Evolutionary conservation across 2,113 vertebrate species (phyloP).

Genomic region (Rhinogobius similis): DNA sequence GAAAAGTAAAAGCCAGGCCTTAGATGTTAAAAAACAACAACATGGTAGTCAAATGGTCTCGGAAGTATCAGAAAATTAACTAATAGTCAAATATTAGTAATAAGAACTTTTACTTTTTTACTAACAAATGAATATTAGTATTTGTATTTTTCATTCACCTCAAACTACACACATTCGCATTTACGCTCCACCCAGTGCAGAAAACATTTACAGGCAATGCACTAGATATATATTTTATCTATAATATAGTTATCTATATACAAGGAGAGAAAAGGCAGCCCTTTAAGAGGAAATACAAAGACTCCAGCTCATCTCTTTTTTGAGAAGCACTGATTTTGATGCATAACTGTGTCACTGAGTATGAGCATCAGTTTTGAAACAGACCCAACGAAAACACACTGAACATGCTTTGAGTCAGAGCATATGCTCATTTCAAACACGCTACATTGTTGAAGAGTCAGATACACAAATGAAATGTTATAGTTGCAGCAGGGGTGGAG

Average conservation of each 20-base stretch:
- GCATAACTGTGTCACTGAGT: constrained; percentile 59
- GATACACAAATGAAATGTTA: constrained; percentile 46
- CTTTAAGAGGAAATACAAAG: constrained; percentile 86
- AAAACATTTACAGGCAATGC: constrained; percentile 80
- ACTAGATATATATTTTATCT: constrained; percentile 74
- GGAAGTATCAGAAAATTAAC: constrained; percentile 11
- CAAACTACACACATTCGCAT: constrained; percentile 36
- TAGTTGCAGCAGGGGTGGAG: constrained; percentile 57
- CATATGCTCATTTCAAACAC: constrained; percentile 47
- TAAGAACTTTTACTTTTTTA: constrained; percentile 19
- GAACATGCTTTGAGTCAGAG: constrained; percentile 58
- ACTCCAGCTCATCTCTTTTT: constrained; percentile 62
- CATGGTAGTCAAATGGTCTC: constrained; percentile 38
- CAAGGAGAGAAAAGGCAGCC: constrained; percentile 86
- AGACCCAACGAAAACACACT: constrained; percentile 42
- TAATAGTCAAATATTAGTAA: constrained; percentile 10
- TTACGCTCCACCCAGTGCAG: constrained; percentile 66
- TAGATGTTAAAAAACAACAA: constrained; percentile 18
- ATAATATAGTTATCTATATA: constrained; percentile 77
- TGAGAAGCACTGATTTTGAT: constrained; percentile 78
- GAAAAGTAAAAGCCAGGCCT: constrained; percentile 43
- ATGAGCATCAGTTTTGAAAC: constrained; percentile 48
- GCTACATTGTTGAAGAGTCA: constrained; percentile 39
- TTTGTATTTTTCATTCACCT: constrained; percentile 24
- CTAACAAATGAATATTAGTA: constrained; percentile 8